Evolutionary conservation across 1,140 invertebrate species (phyloP).

Genomic region (Drosophila orosa): DNA sequence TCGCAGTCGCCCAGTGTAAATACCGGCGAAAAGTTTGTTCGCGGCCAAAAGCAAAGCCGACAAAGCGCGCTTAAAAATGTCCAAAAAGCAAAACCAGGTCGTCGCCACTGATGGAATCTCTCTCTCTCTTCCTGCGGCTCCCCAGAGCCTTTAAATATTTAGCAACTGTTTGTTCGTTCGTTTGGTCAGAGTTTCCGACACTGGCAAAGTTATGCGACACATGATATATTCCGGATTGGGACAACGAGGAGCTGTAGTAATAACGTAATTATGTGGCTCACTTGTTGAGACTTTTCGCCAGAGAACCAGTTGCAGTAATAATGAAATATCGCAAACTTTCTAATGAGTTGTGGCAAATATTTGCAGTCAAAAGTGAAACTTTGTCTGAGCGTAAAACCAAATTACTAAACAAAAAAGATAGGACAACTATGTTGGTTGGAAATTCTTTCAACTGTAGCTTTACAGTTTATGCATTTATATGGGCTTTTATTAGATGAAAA

Average conservation of each 20-base stretch:
- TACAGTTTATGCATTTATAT: conserved; percentile 4
- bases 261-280: conserved; percentile 47
- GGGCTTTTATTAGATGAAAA: background rate
- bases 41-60: conserved; percentile 38
- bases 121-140: conserved; percentile 24
- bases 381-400: conserved; percentile 3
- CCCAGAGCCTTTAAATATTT: conserved; percentile 28
- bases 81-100: conserved; percentile 57
- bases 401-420: conserved; percentile 1
- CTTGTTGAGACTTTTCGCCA: conserved; percentile 40
- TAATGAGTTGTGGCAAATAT: conserved; percentile 49
- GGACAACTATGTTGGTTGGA: background rate
- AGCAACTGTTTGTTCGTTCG: conserved; percentile 21
- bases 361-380: conserved; percentile 29
- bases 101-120: conserved; percentile 41
- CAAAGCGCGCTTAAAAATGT: conserved; percentile 74
- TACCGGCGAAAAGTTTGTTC: conserved; percentile 56
- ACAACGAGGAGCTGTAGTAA: conserved; percentile 30
- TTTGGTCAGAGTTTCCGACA: conserved; percentile 1
- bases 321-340: conserved; percentile 48
- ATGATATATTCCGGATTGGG: conserved; percentile 38
- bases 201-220: conserved; percentile 32
- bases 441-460: background rate
- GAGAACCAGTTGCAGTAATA: conserved; percentile 40
- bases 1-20: conserved; percentile 63